Evolutionary conservation across 37 sponge, comb jelly and placozoan genomes (phyloP), one percentile per base, ranked within the genome.

Genomic region (Trichoplax adhaerens): DNA sequence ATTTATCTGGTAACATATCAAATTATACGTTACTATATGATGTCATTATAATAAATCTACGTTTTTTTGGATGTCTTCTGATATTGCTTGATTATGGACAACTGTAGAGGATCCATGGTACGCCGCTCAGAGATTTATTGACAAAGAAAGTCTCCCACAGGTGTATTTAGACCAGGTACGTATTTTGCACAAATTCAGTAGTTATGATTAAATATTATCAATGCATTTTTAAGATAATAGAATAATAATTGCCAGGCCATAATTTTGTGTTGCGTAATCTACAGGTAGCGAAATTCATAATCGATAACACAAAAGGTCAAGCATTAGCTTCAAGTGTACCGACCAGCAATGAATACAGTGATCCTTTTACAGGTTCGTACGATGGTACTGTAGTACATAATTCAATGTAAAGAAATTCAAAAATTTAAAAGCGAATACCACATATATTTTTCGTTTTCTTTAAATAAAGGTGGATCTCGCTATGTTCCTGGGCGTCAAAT

Each of bases 111-210:
- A 88, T 65, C 88, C 88, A 2, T 88, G 76, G 53, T 61, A 81
- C 53, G 82, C 88, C 50, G 88, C 88, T 2, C 76, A 80, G 64
- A 64, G 78, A n/a, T 88, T 88, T 56, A 70, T 88, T n/a, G n/a
- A 62, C n/a, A 78, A 70, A n/a, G 78, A 88, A 72, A 70, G 71
- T 49, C 70, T 88, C 5, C 88, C 85, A 1, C 58, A 59, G 1
- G 60, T 29, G 47, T 83, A 88, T 65, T 64, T 88, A 57, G 88
- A 88, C 65, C 86, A 88, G 71, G 83, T 81, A 8, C n/a, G 53
- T 50, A 6, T 10, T 66, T 52, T 10, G 48, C 52, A 69, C 54
- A 56, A 1, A 2, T 3, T 48, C n/a, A 1, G 4, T 3, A 69
- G 70, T 49, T 64, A 5, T 47, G 65, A 1, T 58, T 57, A 12